phyloP scores from a whole-genome alignment of 2,113 vertebrate species.

The Mohoua ochrocephala region DNA sequence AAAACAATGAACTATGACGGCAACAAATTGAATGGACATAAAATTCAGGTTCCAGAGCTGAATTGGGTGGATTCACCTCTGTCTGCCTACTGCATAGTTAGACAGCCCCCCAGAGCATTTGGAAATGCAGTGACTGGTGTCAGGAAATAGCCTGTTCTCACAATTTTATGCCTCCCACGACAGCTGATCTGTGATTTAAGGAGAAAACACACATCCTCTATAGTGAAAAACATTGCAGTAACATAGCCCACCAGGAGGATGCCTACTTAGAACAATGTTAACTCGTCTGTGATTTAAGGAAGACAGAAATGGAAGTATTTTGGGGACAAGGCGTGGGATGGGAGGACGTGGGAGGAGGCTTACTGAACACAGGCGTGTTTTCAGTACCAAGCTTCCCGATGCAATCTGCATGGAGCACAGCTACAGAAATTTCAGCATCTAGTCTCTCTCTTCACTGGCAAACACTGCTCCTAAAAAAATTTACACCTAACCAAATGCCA shows the following conservation, averaged over 20 bases:
- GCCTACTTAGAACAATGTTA: not conserved
- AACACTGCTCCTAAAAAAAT: not conserved
- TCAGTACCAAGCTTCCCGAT: not conserved
- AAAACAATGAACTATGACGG: not conserved
- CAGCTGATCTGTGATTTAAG: not conserved
- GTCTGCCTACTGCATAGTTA: not conserved
- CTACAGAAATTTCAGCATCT: not conserved
- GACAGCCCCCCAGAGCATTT: not conserved
- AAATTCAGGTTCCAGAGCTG: not conserved
- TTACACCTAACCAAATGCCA: not conserved
- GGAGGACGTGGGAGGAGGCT: not conserved
- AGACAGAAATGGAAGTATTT: not conserved
- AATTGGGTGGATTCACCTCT: not conserved
- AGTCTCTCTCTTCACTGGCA: not conserved
- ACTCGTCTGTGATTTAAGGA: not conserved
- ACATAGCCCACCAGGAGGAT: not conserved
- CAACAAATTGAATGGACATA: not conserved
- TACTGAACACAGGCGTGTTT: not conserved
- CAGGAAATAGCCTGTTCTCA: not conserved
- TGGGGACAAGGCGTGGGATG: not conserved
- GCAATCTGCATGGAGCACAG: not conserved
- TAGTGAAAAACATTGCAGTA: not conserved
- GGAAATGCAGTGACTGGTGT: not conserved
- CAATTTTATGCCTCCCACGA: not conserved
- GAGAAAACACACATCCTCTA: not conserved